Conservation (phyloP, 2,888 invertebrate genomes). For the Perithous albicinctus region DNA sequence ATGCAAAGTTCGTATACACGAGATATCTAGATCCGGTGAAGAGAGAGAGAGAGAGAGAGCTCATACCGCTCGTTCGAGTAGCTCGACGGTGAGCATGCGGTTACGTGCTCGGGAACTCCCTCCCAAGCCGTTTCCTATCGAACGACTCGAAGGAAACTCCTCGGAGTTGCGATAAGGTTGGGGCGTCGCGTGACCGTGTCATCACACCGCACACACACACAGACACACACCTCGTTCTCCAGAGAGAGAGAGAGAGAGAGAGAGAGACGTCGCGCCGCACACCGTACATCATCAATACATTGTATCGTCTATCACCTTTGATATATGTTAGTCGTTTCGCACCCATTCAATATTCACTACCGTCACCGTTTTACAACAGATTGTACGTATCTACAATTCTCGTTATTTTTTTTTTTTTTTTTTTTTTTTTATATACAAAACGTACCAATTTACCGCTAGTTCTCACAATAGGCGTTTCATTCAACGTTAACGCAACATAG, state of each 20-base stretch:
- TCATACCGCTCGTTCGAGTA: slow-evolving; percentile 26
- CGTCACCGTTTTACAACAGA: slow-evolving; percentile 24
- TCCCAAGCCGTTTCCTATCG: slow-evolving; percentile 39
- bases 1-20: slow-evolving; percentile 8
- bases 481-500: too few relatives aligned
- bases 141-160: slow-evolving; percentile 38
- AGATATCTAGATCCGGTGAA: slow-evolving; percentile 27
- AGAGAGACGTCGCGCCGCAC: not conserved
- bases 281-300: slow-evolving; percentile 14
- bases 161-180: slow-evolving; percentile 37
- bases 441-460: too few relatives aligned
- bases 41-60: too few relatives aligned
- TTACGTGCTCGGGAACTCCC: slow-evolving; percentile 12
- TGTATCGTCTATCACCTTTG: not conserved
- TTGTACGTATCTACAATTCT: too few relatives aligned
- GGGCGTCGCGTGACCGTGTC: slow-evolving; percentile 21
- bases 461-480: too few relatives aligned
- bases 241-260: too few relatives aligned
- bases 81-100: slow-evolving; percentile 18
- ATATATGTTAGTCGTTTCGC: slow-evolving; percentile 1
- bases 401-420: not conserved
- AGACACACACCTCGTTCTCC: slow-evolving; percentile 14
- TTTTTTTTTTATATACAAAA: not conserved
- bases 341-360: slow-evolving; percentile 40
- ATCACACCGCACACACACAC: too few relatives aligned